phyloP scores from a whole-genome alignment of 2,888 invertebrate genomes.

The Subacronicta megacephala region DNA sequence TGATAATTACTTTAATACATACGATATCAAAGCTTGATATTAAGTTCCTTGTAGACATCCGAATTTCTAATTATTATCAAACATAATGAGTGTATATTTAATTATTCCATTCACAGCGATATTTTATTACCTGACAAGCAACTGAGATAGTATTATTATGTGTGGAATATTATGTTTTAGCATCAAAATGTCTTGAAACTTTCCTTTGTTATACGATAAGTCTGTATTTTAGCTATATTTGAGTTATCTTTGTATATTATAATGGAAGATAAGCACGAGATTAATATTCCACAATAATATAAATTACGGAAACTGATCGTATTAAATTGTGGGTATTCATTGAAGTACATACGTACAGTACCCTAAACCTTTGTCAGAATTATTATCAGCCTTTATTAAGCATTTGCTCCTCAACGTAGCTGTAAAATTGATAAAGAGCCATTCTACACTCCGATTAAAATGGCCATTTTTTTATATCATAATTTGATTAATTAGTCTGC shows the following conservation, averaged over 20 bases:
- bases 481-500: no score
- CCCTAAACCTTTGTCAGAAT: no score
- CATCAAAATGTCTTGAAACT: background rate
- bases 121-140: constrained; percentile 3
- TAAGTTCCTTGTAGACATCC: background rate
- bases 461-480: no score
- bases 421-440: no score
- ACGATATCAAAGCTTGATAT: constrained; percentile 1
- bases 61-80: constrained; percentile 1
- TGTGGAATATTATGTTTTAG: background rate
- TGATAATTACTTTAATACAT: background rate
- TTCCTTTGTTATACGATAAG: background rate
- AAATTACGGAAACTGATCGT: no score
- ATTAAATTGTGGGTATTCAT: no score
- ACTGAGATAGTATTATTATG: background rate
- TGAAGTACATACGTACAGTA: no score
- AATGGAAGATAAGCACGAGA: background rate
- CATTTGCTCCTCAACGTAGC: no score
- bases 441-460: no score
- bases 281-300: background rate
- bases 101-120: background rate
- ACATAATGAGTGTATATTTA: background rate
- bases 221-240: background rate
- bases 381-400: no score
- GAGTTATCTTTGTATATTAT: no score